Evolutionary conservation across 2,888 invertebrate species (phyloP).

Genomic region (Danaus chrysippus): DNA sequence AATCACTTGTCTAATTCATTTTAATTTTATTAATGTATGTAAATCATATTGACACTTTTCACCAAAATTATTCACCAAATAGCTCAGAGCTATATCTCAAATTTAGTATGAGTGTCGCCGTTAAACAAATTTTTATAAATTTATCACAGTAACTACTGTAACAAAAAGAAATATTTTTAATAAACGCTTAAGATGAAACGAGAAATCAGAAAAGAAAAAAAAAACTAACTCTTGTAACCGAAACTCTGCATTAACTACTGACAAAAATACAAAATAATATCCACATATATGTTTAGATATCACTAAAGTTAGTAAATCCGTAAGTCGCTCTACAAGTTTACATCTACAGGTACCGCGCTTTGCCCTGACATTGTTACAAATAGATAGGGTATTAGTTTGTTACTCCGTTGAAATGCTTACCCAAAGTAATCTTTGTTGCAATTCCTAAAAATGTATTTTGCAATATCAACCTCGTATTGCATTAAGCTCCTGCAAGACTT

Average conservation of each 20-base stretch:
- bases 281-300: background rate
- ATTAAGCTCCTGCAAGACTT: slow-evolving; percentile 49
- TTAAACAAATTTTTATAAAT: no score
- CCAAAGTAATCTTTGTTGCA: slow-evolving; percentile 31
- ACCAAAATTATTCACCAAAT: no score
- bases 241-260: no score
- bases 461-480: slow-evolving; percentile 35
- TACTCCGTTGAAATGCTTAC: slow-evolving; percentile 14
- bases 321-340: slow-evolving; percentile 22
- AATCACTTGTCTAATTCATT: slow-evolving; percentile 2
- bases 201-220: no score
- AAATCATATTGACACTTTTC: no score
- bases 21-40: no score
- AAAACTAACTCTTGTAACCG: no score
- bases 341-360: slow-evolving; percentile 35
- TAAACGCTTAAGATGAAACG: no score
- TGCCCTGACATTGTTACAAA: slow-evolving; percentile 49
- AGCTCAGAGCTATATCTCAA: no score
- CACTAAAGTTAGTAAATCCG: background rate
- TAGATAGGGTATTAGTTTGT: slow-evolving; percentile 30
- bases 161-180: no score
- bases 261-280: background rate
- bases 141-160: no score
- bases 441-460: slow-evolving; percentile 34
- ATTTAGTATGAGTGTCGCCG: no score